Evolutionary conservation across 2,888 invertebrate species (phyloP), one percentile per base, ranked within the genome.

Genomic region (Epinotia brunnichana): DNA sequence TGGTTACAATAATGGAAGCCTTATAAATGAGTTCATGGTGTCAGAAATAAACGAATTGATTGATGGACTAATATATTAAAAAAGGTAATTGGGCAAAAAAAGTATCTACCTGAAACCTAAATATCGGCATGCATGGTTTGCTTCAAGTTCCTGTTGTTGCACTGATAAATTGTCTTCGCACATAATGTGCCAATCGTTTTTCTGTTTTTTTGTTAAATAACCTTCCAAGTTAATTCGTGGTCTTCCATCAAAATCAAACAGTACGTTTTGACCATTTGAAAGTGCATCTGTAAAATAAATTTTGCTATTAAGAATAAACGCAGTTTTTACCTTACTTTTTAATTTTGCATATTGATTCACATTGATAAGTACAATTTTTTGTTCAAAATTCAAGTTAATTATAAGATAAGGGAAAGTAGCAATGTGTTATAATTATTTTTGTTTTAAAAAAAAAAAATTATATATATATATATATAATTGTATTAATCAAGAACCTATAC

Each of bases 101-200:
- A 77, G 77, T 83, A 95, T 95, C 94, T 94, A 95, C 95, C 94
- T 94, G 79, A 96, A 96, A 69, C 96, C 97, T 69, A 97, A 90
- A 78, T 95, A 94, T 10, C 86, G 90, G 81, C 97, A 97, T 60
- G 95, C 93, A 72, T 95, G 93, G 29, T 86, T 85, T 1, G 95
- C 95, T 11, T 94, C 90, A 76, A 86, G 78, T 73, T 92, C 90
- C 76, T 94, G 91, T 77, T 92, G 85, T 63, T 89, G 84, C 51
- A 88, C 82, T 7, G 90, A 83, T 77, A 88, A 83, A 74, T 88
- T 92, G 59, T 94, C 88, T 75, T 94, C 91, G 81, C 97, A 97
- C 1, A 95, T 87, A 2, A 96, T 93, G 66, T 91, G 92, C 97
- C 97, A 97, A 59, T 90, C 82, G 2, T 95, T 95, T 35, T 94